Base-by-base conservation (phyloP, 2,888 invertebrate genomes). In the Liopterus haemorrhoidalis region DNA sequence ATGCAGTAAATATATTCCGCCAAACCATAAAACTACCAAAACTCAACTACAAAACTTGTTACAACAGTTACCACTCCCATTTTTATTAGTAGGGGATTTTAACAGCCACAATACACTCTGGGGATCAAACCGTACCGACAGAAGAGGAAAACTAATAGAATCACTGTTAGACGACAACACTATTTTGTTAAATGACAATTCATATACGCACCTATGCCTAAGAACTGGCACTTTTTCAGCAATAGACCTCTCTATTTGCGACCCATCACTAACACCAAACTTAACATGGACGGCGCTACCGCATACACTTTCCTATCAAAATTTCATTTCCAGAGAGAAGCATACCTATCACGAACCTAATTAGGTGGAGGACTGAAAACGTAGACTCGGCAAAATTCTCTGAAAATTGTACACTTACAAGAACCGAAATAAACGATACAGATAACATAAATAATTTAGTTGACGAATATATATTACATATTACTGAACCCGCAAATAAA, bases 31-130 rank as follows among this genome's bases (percentile, higher is more conserved):
- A 11, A 12, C 48, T 3, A 15, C 6, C 16, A 19, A 14, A 9
- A 22, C 8, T 3, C 22, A 37, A 41, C 15, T 58, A 12, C 14
- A 22, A 4, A 9, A 50, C 15, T 16, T 54, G 5, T 46, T 52
- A 2, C 21, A 47, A 5, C 51, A 57, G 48, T 39, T 59, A 1
- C 57, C 56, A 2, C 48, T 45, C 38, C 57, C 56, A 1, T 43
- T 47, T n/a, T 40, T 59, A 3, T 35, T 57, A 1, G 16, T 54
- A 2, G 58, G 57, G 1, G 56, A 59, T 27, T 56, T 58, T 19
- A 57, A 58, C 24, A 51, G 49, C 16, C 51, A 57, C 21, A 49
- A 41, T 19, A 4, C 22, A 0, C 3, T 51, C 3, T 58, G 54
- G 52, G 50, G 55, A 6, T 54, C 51, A 3, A 18, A 19, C 2